A percentile compares a stretch with the other conserved stretches of the same genome.
Conservation (phyloP, 2,888 invertebrate genomes). For the Callyntrura sp. region DNA sequence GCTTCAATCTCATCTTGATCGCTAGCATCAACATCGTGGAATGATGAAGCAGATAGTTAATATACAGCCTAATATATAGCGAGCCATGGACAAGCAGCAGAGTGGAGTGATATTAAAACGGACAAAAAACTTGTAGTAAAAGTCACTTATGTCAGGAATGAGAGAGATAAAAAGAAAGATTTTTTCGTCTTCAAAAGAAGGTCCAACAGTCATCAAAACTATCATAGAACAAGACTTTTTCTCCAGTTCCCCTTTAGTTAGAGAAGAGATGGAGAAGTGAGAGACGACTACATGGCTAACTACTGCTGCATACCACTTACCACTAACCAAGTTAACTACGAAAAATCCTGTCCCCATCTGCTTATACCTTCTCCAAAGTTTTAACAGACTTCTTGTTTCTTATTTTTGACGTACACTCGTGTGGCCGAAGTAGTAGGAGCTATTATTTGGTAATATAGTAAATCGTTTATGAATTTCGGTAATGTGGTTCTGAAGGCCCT, state of each 20-base stretch:
- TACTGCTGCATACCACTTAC: conserved; percentile 44
- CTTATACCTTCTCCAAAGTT: neutral
- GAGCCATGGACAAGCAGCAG: neutral
- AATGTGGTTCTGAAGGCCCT: conserved; percentile 26
- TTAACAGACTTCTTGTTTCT: too few species aligned
- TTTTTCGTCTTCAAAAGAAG: conserved; percentile 69
- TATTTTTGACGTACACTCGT: too few species aligned
- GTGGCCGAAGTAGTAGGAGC: neutral
- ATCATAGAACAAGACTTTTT: conserved; percentile 35
- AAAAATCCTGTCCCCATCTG: conserved; percentile 7
- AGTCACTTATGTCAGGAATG: conserved; percentile 79
- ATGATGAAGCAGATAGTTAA: conserved; percentile 45
- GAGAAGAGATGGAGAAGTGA: neutral
- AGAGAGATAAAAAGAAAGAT: conserved; percentile 76
- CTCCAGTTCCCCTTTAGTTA: conserved; percentile 1
- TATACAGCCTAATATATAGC: neutral
- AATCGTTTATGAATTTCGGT: conserved; percentile 66
- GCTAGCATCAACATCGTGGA: too few species aligned
- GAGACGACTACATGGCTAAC: conserved; percentile 19
- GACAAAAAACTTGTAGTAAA: conserved; percentile 77
- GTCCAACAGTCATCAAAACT: conserved; percentile 73
- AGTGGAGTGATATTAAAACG: conserved; percentile 73
- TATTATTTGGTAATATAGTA: conserved; percentile 66
- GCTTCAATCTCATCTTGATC: too few species aligned
- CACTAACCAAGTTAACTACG: conserved; percentile 39